Evolutionary conservation across 1,140 invertebrate genomes (phyloP), one percentile per base, ranked within the genome.

Genomic region (Tetraneura akinire): DNA sequence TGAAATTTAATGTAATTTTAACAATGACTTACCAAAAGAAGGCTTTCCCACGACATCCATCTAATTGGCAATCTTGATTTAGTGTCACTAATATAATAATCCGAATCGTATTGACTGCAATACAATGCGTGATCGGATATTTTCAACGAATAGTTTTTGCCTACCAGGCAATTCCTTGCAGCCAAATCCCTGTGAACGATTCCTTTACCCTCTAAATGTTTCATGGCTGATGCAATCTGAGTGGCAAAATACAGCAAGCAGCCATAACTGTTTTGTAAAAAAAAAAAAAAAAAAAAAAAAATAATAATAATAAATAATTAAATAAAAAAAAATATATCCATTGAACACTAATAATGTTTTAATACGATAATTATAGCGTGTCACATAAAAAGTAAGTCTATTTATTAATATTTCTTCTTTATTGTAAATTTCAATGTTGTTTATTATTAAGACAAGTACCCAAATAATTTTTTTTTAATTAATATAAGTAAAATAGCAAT

Each of bases 111-210:
- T 81, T 93, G 89, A 82, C 90, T 91, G 82, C 93, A 92, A 84
- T 93, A 94, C 90, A 95, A 94, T 2, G 94, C 94, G 86, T 96
- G 94, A 86, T 96, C 94, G 11, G 94, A 92, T 80, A 96, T 91
- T 87, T 96, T 95, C 83, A 96, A 90, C 55, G 90, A 87, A 81
- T 93, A 91, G 83, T 93, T 91, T 81, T 92, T 90, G 81, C 91
- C 92, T 23, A 96, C 91, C 73, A 95, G 90, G 84, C 94, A 94
- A 86, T 97, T 97, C 82, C 95, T 93, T 23, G 92, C 91, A 26
- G 92, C 91, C 64, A 94, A 87, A 86, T 94, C 92, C 82, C 92
- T 89, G 85, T 94, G 92, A 49, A 92, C 90, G 83, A 93, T 88
- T 81, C 92, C 91, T 83, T 92, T 87, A 76, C 89, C 90, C 85